Percentiles rank a stretch among this genome's conserved stretches.
Evolutionary conservation across 2,113 vertebrate species (phyloP).

Genomic region (Laticauda colubrina): DNA sequence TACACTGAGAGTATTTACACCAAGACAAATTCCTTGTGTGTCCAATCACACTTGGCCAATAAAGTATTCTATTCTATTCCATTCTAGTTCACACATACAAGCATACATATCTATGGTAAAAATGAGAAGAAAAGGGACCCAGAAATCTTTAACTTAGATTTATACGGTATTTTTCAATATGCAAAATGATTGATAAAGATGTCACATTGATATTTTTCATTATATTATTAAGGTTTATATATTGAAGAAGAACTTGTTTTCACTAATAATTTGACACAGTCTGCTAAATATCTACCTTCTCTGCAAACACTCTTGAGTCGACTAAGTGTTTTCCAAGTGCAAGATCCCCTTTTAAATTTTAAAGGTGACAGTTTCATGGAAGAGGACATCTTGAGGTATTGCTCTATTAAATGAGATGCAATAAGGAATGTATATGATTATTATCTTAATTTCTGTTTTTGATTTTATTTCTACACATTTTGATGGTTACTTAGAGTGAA

Average conservation of each 20-base stretch:
- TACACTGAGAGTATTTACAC: too few species aligned
- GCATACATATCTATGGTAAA: neutral
- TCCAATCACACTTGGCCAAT: too few species aligned
- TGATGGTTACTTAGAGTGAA: slow-evolving; percentile 9
- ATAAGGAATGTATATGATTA: slow-evolving; percentile 4
- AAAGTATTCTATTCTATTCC: too few species aligned
- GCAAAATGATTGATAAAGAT: neutral
- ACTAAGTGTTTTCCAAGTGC: slow-evolving; percentile 57
- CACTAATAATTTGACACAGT: slow-evolving; percentile 48
- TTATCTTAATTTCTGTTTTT: slow-evolving; percentile 15
- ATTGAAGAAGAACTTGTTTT: slow-evolving; percentile 68
- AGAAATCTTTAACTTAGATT: neutral
- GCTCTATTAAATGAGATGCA: neutral
- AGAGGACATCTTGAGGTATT: slow-evolving; percentile 67
- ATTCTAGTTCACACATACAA: neutral
- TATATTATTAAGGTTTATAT: slow-evolving; percentile 59
- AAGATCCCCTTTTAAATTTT: slow-evolving; percentile 64
- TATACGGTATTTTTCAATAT: neutral
- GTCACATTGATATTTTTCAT: slow-evolving; percentile 28
- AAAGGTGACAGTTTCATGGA: slow-evolving; percentile 51
- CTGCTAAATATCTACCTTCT: slow-evolving; percentile 51
- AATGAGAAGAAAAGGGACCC: neutral
- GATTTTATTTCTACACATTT: slow-evolving; percentile 15
- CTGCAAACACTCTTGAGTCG: slow-evolving; percentile 52
- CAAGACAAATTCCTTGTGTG: too few species aligned